Base-by-base conservation (phyloP, 2,888 invertebrate genomes). In the Luperina nickerlii region DNA sequence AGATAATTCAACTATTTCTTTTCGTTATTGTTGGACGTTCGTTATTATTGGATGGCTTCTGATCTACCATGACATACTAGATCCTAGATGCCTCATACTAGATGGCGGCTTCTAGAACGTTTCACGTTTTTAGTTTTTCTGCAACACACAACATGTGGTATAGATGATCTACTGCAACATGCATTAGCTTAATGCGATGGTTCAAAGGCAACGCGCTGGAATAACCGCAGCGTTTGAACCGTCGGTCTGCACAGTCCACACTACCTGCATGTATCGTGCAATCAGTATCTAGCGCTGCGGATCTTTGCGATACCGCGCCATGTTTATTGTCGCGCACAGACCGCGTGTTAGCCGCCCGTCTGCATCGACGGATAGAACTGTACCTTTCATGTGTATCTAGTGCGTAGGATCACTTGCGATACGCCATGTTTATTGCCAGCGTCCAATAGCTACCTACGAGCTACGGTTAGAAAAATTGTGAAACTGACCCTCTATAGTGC, bases 381-480 rank as follows among this genome's bases (percentile, higher is more conserved):
- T 93, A 93, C 94, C 92, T 93, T 93, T 42, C 60, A 3, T 42
- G 42, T 81, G 88, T 92, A 92, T 93, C 93, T 92, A 92, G 91
- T 92, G 95, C 94, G 95, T 95, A 95, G 96, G 94, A 93, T 94
- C 94, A 67, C 90, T 91, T 91, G 91, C 91, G 92, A 93, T 94
- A 93, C 88, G 89, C 91, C 93, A 92, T 93, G 92, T 94, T 94
- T 95, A 94, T 93, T 91, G 92, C 90, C 90, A 88, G 89, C 89
- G 89, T 90, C 90, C 91, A 69, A 81, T 75, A 73, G 81, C 86
- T 86, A 81, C 89, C 91, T 90, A 92, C 77, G 85, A 83, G 88
- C 91, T 88, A 91, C 71, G 81, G 73, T 78, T 74, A 78, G 68
- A 87, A 88, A 87, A 84, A 87, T 88, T 88, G 90, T 85, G 89